Conservation (phyloP, 2,113 vertebrate species). For the Gobiocypris rarus region DNA sequence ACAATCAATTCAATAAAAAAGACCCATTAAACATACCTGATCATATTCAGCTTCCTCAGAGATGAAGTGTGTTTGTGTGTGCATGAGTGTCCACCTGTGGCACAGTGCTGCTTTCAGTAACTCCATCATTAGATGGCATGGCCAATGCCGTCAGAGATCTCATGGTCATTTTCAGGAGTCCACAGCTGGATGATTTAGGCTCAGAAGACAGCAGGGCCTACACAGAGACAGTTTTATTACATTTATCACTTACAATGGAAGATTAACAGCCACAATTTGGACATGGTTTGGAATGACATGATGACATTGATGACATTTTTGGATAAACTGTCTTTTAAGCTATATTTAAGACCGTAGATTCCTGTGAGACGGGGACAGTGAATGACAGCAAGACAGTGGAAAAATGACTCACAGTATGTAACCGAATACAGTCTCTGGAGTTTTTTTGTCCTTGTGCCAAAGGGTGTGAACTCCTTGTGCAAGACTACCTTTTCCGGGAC, state of each 20-base stretch:
- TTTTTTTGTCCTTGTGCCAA: conserved; percentile 28
- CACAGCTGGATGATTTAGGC: conserved; percentile 87
- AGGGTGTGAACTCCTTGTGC: conserved; percentile 49
- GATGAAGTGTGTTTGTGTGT: background rate
- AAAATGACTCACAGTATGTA: conserved; percentile 2
- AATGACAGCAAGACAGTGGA: conserved; percentile 7
- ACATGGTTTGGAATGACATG: background rate
- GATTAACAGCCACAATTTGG: background rate
- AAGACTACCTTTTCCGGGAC: conserved; percentile 60
- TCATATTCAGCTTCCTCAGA: background rate
- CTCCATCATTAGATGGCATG: conserved; percentile 67
- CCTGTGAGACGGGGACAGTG: background rate
- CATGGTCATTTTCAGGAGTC: conserved; percentile 91
- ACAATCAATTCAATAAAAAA: background rate
- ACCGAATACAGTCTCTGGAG: background rate
- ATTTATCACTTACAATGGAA: background rate
- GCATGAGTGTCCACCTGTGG: conserved; percentile 81
- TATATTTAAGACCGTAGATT: background rate
- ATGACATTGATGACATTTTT: background rate
- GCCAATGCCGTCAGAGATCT: conserved; percentile 85
- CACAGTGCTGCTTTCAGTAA: conserved; percentile 77
- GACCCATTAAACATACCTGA: background rate
- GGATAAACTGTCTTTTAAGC: background rate
- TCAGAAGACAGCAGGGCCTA: conserved; percentile 94
- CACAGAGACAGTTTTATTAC: background rate